Conservation (phyloP, 2,113 vertebrate species). For the Columba livia region DNA sequence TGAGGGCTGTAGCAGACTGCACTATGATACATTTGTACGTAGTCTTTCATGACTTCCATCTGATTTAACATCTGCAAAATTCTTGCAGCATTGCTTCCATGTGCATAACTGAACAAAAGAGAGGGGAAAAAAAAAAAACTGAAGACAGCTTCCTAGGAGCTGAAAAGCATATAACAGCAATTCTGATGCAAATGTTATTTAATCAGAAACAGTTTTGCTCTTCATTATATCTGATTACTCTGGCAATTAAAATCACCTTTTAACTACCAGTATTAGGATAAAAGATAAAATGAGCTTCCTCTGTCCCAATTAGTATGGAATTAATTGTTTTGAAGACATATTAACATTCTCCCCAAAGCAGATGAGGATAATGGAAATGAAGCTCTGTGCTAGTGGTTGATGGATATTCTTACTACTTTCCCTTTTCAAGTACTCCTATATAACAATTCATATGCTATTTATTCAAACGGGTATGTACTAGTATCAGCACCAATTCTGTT, state of each 20-base stretch:
- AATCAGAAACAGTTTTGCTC: constrained; percentile 73
- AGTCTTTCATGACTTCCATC: background rate
- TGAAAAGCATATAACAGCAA: constrained; percentile 1
- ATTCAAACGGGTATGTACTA: background rate
- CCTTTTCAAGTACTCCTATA: background rate
- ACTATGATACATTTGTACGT: background rate
- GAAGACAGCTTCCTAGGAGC: constrained; percentile 18
- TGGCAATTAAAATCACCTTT: constrained; percentile 74
- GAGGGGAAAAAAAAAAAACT: background rate
- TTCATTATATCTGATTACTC: constrained; percentile 69
- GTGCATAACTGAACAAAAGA: background rate
- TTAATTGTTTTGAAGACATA: constrained; percentile 66
- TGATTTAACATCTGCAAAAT: constrained; percentile 1
- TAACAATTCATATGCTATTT: background rate
- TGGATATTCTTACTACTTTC: constrained; percentile 23
- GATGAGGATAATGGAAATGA: constrained; percentile 31
- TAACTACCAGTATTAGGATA: constrained; percentile 49
- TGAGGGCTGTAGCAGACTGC: background rate
- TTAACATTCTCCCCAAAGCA: constrained; percentile 38
- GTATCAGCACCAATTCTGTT: background rate
- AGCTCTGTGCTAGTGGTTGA: constrained; percentile 1
- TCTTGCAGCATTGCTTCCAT: background rate
- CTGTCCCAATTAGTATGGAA: constrained; percentile 63
- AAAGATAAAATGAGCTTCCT: constrained; percentile 53
- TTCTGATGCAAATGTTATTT: constrained; percentile 72